Conservation (phyloP, 2,113 vertebrate genomes). For the Hipposideros armiger region DNA sequence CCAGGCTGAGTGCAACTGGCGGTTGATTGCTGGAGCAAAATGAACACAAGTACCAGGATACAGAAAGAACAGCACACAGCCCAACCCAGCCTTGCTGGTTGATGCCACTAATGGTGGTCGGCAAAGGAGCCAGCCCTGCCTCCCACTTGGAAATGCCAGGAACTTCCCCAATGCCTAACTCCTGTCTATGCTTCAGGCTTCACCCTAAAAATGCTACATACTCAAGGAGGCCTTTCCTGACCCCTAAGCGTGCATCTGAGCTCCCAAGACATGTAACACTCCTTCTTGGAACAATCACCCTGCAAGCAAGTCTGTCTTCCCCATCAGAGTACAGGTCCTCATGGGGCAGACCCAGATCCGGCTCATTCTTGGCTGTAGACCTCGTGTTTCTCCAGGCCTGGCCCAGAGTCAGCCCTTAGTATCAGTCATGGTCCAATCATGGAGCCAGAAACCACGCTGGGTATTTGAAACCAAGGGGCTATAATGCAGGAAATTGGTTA, state of each 20-base stretch:
- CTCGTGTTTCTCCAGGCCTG: accelerated
- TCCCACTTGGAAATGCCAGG: neutral
- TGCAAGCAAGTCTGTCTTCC: neutral
- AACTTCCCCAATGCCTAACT: neutral
- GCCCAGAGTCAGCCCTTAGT: neutral
- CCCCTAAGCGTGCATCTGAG: neutral
- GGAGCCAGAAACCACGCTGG: neutral
- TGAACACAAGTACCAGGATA: neutral
- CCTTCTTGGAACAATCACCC: accelerated
- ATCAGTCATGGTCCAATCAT: accelerated
- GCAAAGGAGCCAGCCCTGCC: neutral
- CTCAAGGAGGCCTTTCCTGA: neutral
- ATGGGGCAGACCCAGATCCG: neutral
- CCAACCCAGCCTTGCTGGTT: neutral
- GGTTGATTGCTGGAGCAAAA: neutral
- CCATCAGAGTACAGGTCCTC: neutral
- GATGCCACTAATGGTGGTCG: too few species aligned
- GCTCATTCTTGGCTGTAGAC: neutral
- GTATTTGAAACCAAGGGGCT: neutral
- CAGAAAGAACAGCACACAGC: neutral
- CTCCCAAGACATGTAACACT: accelerated
- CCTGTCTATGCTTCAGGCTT: neutral
- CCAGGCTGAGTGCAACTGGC: neutral
- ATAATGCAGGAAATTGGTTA: neutral
- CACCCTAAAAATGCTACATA: neutral